Evolutionary conservation across 2,797 vertebrate genomes (phyloP).

Genomic region (Petrocephalus sullivani): DNA sequence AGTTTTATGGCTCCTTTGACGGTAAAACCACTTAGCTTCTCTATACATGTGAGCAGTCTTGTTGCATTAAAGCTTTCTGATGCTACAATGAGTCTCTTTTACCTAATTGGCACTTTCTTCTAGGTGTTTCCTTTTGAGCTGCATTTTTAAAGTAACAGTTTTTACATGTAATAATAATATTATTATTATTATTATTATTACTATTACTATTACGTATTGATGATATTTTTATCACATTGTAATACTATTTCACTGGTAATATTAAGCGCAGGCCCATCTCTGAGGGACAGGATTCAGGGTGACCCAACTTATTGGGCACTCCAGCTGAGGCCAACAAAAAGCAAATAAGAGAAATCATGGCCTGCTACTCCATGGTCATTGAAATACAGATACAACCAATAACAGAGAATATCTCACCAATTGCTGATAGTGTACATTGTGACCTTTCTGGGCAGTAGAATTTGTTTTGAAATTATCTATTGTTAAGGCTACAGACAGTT

Average conservation of each 20-base stretch:
- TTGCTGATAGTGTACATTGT: neutral
- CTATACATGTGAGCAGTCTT: neutral
- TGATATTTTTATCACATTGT: neutral
- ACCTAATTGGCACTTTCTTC: neutral
- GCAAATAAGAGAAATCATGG: neutral
- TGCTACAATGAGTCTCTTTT: neutral
- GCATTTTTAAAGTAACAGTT: neutral
- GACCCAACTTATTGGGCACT: neutral
- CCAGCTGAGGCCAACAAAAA: neutral
- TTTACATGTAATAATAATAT: neutral
- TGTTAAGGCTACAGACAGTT: neutral
- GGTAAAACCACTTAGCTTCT: conserved; percentile 3
- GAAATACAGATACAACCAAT: neutral
- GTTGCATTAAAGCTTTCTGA: neutral
- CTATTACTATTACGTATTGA: neutral
- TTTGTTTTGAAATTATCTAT: neutral
- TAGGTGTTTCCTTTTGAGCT: neutral
- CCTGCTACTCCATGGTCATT: neutral
- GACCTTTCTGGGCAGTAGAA: neutral
- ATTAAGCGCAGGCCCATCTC: neutral
- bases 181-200: neutral
- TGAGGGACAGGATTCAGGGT: neutral
- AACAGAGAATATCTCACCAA: neutral
- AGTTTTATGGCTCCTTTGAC: neutral
- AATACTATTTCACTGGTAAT: neutral